phyloP scores from a whole-genome alignment of 2,888 invertebrate species.

The Xiphydria camelus region DNA sequence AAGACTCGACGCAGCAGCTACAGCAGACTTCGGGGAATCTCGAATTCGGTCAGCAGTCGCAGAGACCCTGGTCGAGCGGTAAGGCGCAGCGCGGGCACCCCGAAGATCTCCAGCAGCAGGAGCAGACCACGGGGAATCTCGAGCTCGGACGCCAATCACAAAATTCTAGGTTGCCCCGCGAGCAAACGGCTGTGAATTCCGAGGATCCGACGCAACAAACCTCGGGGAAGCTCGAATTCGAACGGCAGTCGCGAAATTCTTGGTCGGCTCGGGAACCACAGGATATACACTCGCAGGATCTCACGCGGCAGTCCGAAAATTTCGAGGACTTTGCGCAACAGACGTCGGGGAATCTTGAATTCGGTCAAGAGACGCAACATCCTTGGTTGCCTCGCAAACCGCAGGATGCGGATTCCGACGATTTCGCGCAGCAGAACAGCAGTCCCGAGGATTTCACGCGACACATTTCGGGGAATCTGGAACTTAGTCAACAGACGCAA shows the following conservation, averaged over 20 bases:
- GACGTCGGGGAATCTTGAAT: conserved; percentile 3
- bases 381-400: conserved; percentile 27
- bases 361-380: conserved; percentile 2
- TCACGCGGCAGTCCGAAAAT: too few relatives aligned
- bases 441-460: conserved; percentile 16
- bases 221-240: conserved; percentile 16
- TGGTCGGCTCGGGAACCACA: too few relatives aligned
- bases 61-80: conserved; percentile 3
- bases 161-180: conserved; percentile 33
- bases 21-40: conserved; percentile 8
- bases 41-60: conserved; percentile 14
- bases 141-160: conserved; percentile 22
- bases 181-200: conserved; percentile 14
- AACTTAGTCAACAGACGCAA: conserved; percentile 20
- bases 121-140: conserved; percentile 17
- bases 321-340: conserved; percentile 20
- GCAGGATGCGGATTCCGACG: conserved; percentile 34
- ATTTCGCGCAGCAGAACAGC: conserved; percentile 30
- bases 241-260: too few relatives aligned
- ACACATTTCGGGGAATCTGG: background rate
- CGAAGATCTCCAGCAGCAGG: conserved; percentile 27
- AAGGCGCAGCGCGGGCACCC: conserved; percentile 26
- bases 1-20: conserved; percentile 4
- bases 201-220: conserved; percentile 10
- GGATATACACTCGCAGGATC: too few relatives aligned